Evolutionary conservation across 2,113 vertebrate genomes (phyloP).

Genomic region (Pycnonotus jocosus): DNA sequence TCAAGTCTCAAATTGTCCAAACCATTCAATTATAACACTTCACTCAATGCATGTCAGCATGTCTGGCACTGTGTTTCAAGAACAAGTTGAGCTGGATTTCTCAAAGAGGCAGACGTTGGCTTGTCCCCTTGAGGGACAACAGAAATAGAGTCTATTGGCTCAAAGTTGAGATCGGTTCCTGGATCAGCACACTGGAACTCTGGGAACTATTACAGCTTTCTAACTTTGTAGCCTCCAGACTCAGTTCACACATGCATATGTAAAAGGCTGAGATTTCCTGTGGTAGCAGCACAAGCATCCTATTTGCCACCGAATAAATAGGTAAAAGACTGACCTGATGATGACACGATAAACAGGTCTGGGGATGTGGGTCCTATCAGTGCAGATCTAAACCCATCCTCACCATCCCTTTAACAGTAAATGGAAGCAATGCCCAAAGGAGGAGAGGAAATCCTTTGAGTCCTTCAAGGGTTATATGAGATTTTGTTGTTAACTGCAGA

Average conservation of each 20-base stretch:
- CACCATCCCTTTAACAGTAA: not conserved
- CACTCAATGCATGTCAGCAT: conserved; percentile 23
- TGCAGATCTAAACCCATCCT: not conserved
- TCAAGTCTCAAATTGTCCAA: conserved; percentile 61
- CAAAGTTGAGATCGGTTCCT: not conserved
- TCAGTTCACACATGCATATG: not conserved
- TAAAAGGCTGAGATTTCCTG: not conserved
- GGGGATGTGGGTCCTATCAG: not conserved
- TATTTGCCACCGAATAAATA: conserved; percentile 23
- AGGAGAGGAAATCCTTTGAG: conserved; percentile 15
- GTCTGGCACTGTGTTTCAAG: conserved; percentile 28
- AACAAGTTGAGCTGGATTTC: not conserved
- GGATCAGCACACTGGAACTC: not conserved
- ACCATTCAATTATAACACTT: conserved; percentile 61
- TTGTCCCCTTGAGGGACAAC: conserved; percentile 3
- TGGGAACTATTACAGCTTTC: conserved; percentile 35
- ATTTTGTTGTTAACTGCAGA: conserved; percentile 47
- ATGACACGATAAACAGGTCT: not conserved
- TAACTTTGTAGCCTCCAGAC: not conserved
- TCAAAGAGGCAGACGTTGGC: not conserved
- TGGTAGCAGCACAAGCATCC: not conserved
- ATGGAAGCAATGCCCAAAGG: not conserved
- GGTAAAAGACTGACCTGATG: conserved; percentile 17
- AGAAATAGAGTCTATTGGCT: conserved; percentile 16
- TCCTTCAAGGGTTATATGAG: conserved; percentile 6